phyloP scores from a whole-genome alignment of 1,140 invertebrate species.

The Nasonia giraulti region DNA sequence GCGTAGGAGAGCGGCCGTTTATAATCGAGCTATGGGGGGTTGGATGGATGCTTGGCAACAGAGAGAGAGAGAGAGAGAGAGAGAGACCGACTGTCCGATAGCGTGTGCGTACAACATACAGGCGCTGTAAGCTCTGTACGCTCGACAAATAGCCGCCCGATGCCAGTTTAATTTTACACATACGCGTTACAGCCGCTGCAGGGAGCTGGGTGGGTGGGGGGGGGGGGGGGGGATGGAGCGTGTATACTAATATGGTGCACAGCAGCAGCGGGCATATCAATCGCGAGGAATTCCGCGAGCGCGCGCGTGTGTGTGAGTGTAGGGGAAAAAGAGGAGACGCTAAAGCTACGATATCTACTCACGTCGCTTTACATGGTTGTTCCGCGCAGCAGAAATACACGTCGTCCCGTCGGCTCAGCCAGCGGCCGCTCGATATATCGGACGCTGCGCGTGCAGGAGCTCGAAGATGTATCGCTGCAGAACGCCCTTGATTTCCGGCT shows the following conservation, averaged over 20 bases:
- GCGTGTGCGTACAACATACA: background rate
- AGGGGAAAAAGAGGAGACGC: too few relatives aligned
- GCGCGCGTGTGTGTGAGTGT: too few relatives aligned
- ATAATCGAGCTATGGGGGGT: background rate
- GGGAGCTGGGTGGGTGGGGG: too few relatives aligned
- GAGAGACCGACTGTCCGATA: background rate
- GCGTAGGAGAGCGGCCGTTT: background rate
- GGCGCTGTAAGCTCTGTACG: too few relatives aligned
- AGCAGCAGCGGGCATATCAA: background rate
- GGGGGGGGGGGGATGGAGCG: background rate
- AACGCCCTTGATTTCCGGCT: constrained; percentile 29
- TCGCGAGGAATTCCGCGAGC: background rate
- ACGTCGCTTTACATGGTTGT: background rate
- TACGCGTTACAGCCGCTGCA: too few relatives aligned
- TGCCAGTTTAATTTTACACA: background rate
- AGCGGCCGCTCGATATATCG: too few relatives aligned
- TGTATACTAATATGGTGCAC: background rate
- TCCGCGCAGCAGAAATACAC: background rate
- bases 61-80: too few relatives aligned
- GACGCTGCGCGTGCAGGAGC: too few relatives aligned
- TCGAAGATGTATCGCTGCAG: background rate
- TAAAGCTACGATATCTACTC: too few relatives aligned
- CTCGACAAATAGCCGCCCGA: too few relatives aligned
- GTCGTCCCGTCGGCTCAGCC: background rate
- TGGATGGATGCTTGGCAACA: background rate